Base-by-base conservation (phyloP, 1,140 invertebrate species). In the Agrilus planipennis region DNA sequence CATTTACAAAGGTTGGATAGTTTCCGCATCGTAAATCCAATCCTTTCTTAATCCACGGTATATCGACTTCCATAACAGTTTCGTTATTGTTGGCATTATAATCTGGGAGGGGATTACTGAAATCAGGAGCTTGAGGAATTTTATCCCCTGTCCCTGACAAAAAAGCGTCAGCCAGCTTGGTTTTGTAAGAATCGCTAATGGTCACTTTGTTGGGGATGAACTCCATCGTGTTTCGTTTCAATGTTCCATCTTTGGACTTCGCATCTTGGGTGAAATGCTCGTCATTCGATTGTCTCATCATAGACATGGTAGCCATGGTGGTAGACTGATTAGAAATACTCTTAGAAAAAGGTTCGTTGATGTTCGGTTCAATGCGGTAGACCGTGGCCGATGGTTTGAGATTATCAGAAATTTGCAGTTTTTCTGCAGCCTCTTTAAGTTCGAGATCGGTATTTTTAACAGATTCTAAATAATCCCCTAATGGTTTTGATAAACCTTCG, bases 101-200 rank as follows among this genome's bases (percentile, higher is more conserved):
- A 11, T 35, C 16, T 3, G 25, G 27, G 15, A 46, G 47, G 7
- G 45, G 4, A 14, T 50, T 41, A 34, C 44, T 34, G 9, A 44
- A 38, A 6, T 39, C 34, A 17, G 29, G 9, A 2, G 12, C 19
- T 20, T 23, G 10, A 12, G 36, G 41, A n/a, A 58, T 41, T 19
- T 44, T 34, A 16, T 61, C 57, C 9, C 50, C 45, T 18, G 59
- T 67, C 45, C 63, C 64, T 10, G 71, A 73, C 39, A 73, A 53
- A 43, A 68, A 61, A 9, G 70, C 70, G 49, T 73, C 70, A 23
- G 56, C 53, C 45, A 71, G 64, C 55, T 66, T 69, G 34, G 45
- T 54, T 38, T 61, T 54, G 6, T 55, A 53, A 7, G 45, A 22
- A 25, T 36, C 34, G 19, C 19, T 36, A 10, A n/a, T 21, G 5